These are phyloP conservation scores for Tipula confusa DNA, from an alignment of 2,888 invertebrate genomes.

Conservation along the genomic window DNA sequence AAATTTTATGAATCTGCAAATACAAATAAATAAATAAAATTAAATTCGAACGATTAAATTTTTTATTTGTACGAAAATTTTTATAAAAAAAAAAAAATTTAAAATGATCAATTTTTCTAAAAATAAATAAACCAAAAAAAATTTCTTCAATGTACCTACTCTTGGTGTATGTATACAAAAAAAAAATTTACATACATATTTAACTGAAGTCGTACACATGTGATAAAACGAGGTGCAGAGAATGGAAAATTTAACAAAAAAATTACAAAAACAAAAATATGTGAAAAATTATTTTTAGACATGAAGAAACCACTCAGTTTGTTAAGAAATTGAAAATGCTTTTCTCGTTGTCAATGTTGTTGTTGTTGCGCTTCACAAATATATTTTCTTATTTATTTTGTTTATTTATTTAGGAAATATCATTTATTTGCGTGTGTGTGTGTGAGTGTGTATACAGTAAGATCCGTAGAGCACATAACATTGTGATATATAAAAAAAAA, in stretches of 20 bases:
- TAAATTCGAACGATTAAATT: not conserved
- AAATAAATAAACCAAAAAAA: not conserved
- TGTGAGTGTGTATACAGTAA: no score
- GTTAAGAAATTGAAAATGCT: not conserved
- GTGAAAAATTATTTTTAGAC: not conserved
- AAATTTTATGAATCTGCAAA: not conserved
- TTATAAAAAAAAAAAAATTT: not conserved
- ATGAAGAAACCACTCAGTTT: not conserved
- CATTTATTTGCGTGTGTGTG: not conserved
- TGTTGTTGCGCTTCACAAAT: not conserved
- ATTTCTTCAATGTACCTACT: not conserved
- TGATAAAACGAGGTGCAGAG: not conserved
- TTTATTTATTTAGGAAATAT: slow-evolving; percentile 9
- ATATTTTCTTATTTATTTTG: not conserved
- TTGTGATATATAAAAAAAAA: no score
- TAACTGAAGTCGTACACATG: not conserved
- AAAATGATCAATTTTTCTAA: slow-evolving; percentile 3
- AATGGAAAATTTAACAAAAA: not conserved
- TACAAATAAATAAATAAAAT: not conserved
- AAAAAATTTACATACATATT: not conserved
- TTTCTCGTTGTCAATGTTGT: not conserved
- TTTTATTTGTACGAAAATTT: no score
- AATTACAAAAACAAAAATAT: no score
- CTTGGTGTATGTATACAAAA: not conserved
- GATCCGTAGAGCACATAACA: no score